A percentile compares a stretch with the other conserved stretches of the same genome.
These are phyloP conservation scores for Phymorhynchus buccinoides DNA, from an alignment of 1,140 invertebrate genomes.

Conservation along the genomic window DNA sequence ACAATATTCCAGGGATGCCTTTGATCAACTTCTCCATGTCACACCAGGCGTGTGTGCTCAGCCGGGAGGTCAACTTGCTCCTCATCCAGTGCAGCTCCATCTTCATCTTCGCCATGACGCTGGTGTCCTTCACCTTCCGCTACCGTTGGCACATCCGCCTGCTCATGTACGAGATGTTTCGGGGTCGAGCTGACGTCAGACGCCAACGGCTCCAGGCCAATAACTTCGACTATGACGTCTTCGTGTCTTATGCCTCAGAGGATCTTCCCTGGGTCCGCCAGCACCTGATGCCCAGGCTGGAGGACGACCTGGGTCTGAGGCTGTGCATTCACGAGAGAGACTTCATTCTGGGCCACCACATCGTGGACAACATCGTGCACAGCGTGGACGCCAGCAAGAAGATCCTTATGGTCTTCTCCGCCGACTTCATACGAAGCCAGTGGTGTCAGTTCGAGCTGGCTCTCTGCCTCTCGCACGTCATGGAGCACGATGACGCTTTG, in stretches of 20 bases:
- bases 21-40: not conserved
- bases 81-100: not conserved
- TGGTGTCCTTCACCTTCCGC: constrained; percentile 9
- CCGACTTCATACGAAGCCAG: constrained; percentile 51
- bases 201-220: not conserved
- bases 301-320: constrained; percentile 32
- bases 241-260: constrained; percentile 38
- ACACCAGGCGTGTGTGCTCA: constrained; percentile 29
- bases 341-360: constrained; percentile 54
- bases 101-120: not conserved
- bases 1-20: not conserved
- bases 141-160: constrained; percentile 33
- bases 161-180: constrained; percentile 37
- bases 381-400: constrained; percentile 54
- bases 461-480: constrained; percentile 46
- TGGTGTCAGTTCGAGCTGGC: constrained; percentile 73
- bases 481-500: constrained; percentile 35
- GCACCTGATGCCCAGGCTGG: constrained; percentile 17
- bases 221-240: constrained; percentile 45
- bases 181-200: not conserved
- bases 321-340: constrained; percentile 63
- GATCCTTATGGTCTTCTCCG: constrained; percentile 56
- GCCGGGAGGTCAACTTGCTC: not conserved
- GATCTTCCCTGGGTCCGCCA: not conserved
- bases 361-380: constrained; percentile 57